These are phyloP conservation scores for Seriola rivoliana DNA, from an alignment of 2,113 vertebrate genomes.

Conservation along the genomic window DNA sequence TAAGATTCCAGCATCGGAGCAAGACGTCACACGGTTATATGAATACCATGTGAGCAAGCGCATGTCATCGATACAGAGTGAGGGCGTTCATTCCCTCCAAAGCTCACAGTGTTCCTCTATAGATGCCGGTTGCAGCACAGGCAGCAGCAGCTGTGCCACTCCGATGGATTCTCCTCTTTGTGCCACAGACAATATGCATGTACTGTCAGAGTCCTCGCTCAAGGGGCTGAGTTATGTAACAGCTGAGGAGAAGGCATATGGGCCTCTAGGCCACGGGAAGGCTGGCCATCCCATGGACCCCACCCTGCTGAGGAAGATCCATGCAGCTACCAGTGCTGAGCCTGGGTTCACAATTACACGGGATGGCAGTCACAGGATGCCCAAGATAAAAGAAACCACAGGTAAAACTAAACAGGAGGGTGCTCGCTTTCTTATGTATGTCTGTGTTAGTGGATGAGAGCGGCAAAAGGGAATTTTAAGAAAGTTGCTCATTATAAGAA, in stretches of 20 bases:
- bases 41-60: slow-evolving; percentile 95
- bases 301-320: slow-evolving; percentile 90
- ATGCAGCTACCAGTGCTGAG: slow-evolving; percentile 90
- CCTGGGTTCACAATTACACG: slow-evolving; percentile 88
- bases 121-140: slow-evolving; percentile 94
- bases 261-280: slow-evolving; percentile 87
- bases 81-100: slow-evolving; percentile 94
- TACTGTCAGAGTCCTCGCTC: slow-evolving; percentile 88
- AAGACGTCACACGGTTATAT: slow-evolving; percentile 87
- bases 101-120: slow-evolving; percentile 97
- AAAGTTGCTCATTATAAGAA: not conserved
- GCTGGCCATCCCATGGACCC: slow-evolving; percentile 89
- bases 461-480: not conserved
- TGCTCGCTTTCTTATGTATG: slow-evolving; percentile 14
- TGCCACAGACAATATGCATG: slow-evolving; percentile 88
- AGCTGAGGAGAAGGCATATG: slow-evolving; percentile 88
- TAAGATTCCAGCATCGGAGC: slow-evolving; percentile 87
- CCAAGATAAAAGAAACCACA: slow-evolving; percentile 99
- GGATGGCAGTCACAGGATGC: slow-evolving; percentile 92
- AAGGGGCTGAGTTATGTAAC: slow-evolving; percentile 87
- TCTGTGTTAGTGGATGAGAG: not conserved
- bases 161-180: slow-evolving; percentile 95
- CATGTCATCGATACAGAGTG: slow-evolving; percentile 95
- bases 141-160: slow-evolving; percentile 92
- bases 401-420: slow-evolving; percentile 88